phyloP scores from a whole-genome alignment of 1,140 invertebrate genomes.

The Sarcophaga peregrina region DNA sequence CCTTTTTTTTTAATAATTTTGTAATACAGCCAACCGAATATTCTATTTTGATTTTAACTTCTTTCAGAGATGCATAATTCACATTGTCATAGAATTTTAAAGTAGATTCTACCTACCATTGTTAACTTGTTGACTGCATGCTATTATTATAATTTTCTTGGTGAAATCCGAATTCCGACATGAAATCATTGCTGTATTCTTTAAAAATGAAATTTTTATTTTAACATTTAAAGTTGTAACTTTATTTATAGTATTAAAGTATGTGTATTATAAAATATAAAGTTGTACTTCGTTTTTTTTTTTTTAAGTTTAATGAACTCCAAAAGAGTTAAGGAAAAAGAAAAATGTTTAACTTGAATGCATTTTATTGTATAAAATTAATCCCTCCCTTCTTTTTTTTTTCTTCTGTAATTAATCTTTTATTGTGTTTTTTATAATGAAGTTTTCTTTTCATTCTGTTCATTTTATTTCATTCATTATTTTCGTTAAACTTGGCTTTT shows the following conservation, averaged over 20 bases:
- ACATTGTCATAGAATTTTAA: background rate
- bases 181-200: background rate
- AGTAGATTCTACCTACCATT: background rate
- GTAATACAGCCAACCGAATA: too few species aligned
- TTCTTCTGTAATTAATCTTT: background rate
- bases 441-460: too few species aligned
- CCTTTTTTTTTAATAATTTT: too few species aligned
- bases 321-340: background rate
- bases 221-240: too few species aligned
- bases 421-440: background rate
- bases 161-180: conserved; percentile 10
- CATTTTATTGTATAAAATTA: background rate
- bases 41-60: too few species aligned
- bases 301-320: background rate
- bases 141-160: background rate
- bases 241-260: too few species aligned
- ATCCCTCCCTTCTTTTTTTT: background rate
- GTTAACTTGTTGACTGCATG: background rate
- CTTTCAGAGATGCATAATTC: background rate
- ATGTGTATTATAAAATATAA: too few species aligned
- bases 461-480: too few species aligned
- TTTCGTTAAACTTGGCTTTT: too few species aligned
- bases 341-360: background rate
- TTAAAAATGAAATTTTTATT: too few species aligned
- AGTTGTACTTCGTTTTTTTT: too few species aligned